These are phyloP conservation scores for Neoscelio sp. DNA, from an alignment of 2,888 invertebrate genomes.

Conservation along the genomic window DNA sequence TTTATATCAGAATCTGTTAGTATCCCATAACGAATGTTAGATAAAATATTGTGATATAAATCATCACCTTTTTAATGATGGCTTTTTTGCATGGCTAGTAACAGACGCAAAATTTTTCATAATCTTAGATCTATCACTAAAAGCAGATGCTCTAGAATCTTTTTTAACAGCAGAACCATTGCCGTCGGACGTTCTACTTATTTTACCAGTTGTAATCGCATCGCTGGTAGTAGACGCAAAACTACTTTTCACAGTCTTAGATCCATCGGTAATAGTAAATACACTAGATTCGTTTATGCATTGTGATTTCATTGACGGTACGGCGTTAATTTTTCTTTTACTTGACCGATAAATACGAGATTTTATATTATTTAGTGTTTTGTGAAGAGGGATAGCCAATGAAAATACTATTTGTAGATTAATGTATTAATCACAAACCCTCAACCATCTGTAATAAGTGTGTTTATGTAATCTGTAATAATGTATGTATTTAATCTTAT, in stretches of 20 bases:
- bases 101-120: neutral
- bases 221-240: neutral
- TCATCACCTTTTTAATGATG: slow-evolving; percentile 69
- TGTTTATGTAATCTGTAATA: neutral
- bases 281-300: too few species aligned
- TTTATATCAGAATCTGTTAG: slow-evolving; percentile 23
- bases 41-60: slow-evolving; percentile 69
- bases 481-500: neutral
- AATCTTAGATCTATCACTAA: neutral
- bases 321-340: too few species aligned
- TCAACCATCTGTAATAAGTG: neutral
- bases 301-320: neutral
- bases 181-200: neutral
- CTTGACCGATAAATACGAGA: too few species aligned
- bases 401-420: neutral
- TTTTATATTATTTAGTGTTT: neutral
- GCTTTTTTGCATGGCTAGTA: neutral
- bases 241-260: neutral
- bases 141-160: neutral
- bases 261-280: neutral
- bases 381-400: neutral
- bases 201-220: neutral
- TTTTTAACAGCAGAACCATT: neutral
- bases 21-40: slow-evolving; percentile 59
- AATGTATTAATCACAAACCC: too few species aligned